A percentile compares a stretch with the other conserved stretches of the same genome.
Evolutionary conservation across 1,140 invertebrate genomes (phyloP).

Genomic region (Anastatus disparis): DNA sequence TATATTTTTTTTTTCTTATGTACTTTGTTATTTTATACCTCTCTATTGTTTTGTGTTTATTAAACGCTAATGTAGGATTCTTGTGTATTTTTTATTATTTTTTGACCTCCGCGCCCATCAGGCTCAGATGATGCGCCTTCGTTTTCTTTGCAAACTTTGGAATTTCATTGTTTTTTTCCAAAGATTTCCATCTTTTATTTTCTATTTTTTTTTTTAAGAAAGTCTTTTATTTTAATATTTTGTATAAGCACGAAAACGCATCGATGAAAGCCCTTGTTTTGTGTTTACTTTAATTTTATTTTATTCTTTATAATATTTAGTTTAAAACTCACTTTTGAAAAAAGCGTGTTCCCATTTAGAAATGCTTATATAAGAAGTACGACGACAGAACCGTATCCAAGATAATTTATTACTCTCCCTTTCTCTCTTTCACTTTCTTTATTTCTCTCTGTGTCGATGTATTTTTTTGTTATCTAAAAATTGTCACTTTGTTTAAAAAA

Average conservation of each 20-base stretch:
- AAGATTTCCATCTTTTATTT: no score
- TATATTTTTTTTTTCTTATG: conserved; percentile 23
- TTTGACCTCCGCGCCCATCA: background rate
- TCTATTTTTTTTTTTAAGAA: conserved; percentile 5
- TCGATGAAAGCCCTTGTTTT: conserved; percentile 37
- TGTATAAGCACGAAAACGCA: conserved; percentile 27
- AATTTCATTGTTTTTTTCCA: background rate
- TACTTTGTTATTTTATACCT: conserved; percentile 9
- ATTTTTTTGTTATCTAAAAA: background rate
- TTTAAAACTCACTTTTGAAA: conserved; percentile 23
- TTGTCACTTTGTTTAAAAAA: conserved; percentile 11
- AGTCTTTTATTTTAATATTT: conserved; percentile 8
- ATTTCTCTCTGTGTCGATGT: background rate
- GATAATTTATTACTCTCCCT: no score
- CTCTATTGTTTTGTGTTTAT: conserved; percentile 31
- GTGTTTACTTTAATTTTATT: conserved; percentile 13
- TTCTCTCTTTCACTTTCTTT: no score
- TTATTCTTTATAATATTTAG: no score
- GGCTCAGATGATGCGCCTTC: conserved; percentile 25
- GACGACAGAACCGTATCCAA: conserved; percentile 32
- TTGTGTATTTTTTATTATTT: conserved; percentile 7
- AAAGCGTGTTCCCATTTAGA: conserved; percentile 39
- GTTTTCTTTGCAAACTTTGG: background rate
- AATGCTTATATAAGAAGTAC: conserved; percentile 34
- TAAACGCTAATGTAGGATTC: conserved; percentile 35